Evolutionary conservation across 1,140 invertebrate species (phyloP).

Genomic region (Sitophilus oryzae): DNA sequence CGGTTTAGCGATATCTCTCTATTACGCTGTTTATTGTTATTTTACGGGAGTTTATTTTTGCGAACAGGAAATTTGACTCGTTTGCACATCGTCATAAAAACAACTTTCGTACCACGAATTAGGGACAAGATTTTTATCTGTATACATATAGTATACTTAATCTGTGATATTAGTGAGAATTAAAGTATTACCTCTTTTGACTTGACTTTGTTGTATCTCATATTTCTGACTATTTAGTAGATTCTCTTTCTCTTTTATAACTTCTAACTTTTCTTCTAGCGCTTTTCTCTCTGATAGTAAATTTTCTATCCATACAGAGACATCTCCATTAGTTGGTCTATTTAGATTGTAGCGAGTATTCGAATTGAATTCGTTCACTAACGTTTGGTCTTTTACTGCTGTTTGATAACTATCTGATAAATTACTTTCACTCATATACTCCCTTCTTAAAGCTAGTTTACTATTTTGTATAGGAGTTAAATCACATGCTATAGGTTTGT

Average conservation of each 20-base stretch:
- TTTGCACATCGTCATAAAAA: too few species aligned
- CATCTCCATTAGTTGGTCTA: constrained; percentile 18
- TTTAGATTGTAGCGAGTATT: background rate
- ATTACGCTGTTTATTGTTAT: too few species aligned
- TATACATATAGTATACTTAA: too few species aligned
- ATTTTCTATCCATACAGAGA: constrained; percentile 17
- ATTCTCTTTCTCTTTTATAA: constrained; percentile 19
- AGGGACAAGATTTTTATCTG: too few species aligned
- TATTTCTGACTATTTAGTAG: constrained; percentile 16
- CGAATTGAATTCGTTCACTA: background rate
- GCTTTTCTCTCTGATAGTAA: constrained; percentile 17
- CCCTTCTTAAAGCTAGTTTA: constrained; percentile 5
- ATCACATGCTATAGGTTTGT: background rate
- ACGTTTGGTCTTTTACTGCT: background rate
- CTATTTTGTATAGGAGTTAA: constrained; percentile 22
- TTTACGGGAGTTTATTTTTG: too few species aligned
- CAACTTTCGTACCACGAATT: too few species aligned
- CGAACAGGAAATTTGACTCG: too few species aligned
- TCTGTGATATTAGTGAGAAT: too few species aligned
- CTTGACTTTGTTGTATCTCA: constrained; percentile 10
- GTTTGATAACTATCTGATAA: constrained; percentile 9
- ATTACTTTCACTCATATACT: constrained; percentile 7
- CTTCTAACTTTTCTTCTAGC: constrained; percentile 26
- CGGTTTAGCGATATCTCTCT: too few species aligned
- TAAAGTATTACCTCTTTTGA: constrained; percentile 10